Base-by-base conservation (phyloP, 2,888 invertebrate species). In the Ectobius pallidus region DNA sequence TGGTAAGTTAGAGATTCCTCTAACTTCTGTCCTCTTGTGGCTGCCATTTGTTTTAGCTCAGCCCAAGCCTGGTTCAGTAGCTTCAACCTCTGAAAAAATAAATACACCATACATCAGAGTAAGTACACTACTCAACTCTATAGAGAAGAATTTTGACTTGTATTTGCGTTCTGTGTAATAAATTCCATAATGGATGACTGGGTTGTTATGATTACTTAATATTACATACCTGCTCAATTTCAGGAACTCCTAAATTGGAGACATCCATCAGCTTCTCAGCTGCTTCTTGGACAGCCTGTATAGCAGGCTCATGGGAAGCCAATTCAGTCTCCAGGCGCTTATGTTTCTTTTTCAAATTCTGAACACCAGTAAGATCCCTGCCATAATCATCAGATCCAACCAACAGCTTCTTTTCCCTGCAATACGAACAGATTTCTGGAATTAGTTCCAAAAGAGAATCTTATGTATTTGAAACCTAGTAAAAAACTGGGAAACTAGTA, bases 381-480 rank as follows among this genome's bases (percentile, higher is more conserved):
- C 99, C 99, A 82, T 98, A 99, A 84, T 99, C 99, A 83, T 99
- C 98, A 0, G 97, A 97, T 1, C 97, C 95, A 1, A 99, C 98
- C 25, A 99, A 86, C 32, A 99, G 87, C 81, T 99, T 98, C 89
- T 99, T 99, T 83, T 99, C 99, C 82, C 92, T 92, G 77, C 34
- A 79, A 78, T n/a, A n/a, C n/a, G n/a, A n/a, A n/a, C n/a, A n/a
- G n/a, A n/a, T n/a, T n/a, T n/a, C n/a, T n/a, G n/a, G n/a, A n/a
- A n/a, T n/a, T n/a, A n/a, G n/a, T n/a, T n/a, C n/a, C n/a, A n/a
- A n/a, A n/a, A n/a, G n/a, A n/a, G n/a, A n/a, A n/a, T n/a, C n/a
- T n/a, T n/a, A n/a, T n/a, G n/a, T n/a, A n/a, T n/a, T n/a, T n/a
- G n/a, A n/a, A n/a, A n/a, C n/a, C n/a, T n/a, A n/a, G n/a, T n/a